A percentile compares a stretch with the other conserved stretches of the same genome.
These are phyloP conservation scores for Origma solitaria DNA, from an alignment of 2,113 vertebrate species.

Conservation along the genomic window DNA sequence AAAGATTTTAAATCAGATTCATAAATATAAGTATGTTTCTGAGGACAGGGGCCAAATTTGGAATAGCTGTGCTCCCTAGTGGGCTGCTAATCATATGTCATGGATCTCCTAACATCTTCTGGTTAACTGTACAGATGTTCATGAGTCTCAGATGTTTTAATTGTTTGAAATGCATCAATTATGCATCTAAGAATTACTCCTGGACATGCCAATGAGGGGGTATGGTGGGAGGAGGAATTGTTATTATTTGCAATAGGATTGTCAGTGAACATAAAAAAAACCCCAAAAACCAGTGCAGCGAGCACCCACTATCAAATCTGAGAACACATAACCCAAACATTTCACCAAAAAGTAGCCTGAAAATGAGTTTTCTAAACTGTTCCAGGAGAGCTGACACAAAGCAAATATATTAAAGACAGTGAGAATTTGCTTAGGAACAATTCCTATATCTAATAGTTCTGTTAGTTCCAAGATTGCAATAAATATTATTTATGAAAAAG, in stretches of 20 bases:
- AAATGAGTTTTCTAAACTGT: background rate
- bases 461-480: background rate
- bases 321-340: background rate
- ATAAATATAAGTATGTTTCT: background rate
- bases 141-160: background rate
- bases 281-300: background rate
- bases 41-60: background rate
- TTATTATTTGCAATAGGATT: background rate
- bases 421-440: background rate
- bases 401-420: background rate
- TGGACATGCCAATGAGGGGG: accelerated
- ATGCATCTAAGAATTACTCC: background rate
- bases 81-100: background rate
- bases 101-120: background rate
- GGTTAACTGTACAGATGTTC: background rate
- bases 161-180: background rate
- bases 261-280: background rate
- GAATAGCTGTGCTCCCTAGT: background rate
- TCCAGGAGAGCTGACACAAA: background rate
- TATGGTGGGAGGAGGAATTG: background rate
- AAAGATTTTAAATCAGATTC: background rate
- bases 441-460: background rate
- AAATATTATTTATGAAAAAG: background rate
- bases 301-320: background rate
- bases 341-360: background rate